Evolutionary conservation across 2,888 invertebrate species (phyloP).

Genomic region (Choreutis nemorana): DNA sequence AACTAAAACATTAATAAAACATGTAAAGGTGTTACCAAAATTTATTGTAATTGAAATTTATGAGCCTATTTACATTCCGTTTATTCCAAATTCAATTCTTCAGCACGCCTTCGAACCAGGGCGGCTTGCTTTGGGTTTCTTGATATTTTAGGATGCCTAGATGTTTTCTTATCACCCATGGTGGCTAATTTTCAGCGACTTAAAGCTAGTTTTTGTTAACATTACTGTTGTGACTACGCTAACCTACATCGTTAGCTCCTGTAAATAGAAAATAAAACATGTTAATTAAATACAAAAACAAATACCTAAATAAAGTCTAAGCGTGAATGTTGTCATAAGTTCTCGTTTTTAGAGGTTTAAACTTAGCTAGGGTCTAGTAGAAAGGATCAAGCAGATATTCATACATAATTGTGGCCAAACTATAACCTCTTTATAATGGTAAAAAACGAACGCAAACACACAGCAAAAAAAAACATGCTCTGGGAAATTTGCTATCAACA

Average conservation of each 20-base stretch:
- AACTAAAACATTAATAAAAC: conserved; percentile 12
- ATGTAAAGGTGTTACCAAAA: conserved; percentile 15
- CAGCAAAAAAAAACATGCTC: too few species aligned
- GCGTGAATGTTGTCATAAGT: too few species aligned
- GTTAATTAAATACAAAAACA: conserved; percentile 1
- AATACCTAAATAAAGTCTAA: too few species aligned
- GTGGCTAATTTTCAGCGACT: conserved; percentile 20
- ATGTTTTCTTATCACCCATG: conserved; percentile 1
- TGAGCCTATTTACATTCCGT: conserved; percentile 39
- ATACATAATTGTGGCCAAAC: too few species aligned
- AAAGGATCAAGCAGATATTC: too few species aligned
- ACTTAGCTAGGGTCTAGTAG: too few species aligned
- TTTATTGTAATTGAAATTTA: conserved; percentile 32
- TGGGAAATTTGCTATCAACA: too few species aligned
- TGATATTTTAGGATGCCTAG: too few species aligned
- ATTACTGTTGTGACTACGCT: conserved; percentile 25
- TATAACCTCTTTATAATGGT: too few species aligned
- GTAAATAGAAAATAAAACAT: conserved; percentile 18
- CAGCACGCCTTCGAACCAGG: background rate
- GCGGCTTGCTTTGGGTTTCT: too few species aligned
- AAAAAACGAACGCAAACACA: too few species aligned
- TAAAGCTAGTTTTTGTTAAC: conserved; percentile 38
- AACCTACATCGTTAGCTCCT: conserved; percentile 68
- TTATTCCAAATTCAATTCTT: conserved; percentile 10
- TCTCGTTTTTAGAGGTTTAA: too few species aligned